A percentile compares a stretch with the other conserved stretches of the same genome.
Evolutionary conservation across 1,140 invertebrate species (phyloP).

Genomic region (Cylas formicarius): DNA sequence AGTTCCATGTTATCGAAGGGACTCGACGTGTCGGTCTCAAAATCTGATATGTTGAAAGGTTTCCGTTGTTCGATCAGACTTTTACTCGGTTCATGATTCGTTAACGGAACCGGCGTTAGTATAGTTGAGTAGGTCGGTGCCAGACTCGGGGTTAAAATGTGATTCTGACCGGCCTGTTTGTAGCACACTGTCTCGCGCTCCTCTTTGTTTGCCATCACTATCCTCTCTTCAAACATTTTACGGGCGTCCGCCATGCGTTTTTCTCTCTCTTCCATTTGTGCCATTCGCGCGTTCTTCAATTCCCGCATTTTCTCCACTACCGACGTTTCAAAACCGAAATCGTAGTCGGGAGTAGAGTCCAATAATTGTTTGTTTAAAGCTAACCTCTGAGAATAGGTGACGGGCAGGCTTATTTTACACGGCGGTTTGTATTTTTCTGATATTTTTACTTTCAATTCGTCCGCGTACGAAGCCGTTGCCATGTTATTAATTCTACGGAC

Average conservation of each 20-base stretch:
- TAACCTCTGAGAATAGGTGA: conserved; percentile 56
- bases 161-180: too few species aligned
- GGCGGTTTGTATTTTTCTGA: conserved; percentile 76
- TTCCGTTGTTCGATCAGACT: conserved; percentile 23
- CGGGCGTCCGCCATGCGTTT: conserved; percentile 46
- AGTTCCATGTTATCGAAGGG: conserved; percentile 87
- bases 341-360: conserved; percentile 51
- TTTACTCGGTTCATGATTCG: conserved; percentile 16
- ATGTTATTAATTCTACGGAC: conserved; percentile 16
- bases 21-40: conserved; percentile 82
- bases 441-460: conserved; percentile 79
- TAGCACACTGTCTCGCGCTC: too few species aligned
- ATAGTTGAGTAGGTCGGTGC: conserved; percentile 33
- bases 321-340: conserved; percentile 63
- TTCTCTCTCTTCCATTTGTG: conserved; percentile 45
- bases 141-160: too few species aligned
- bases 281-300: conserved; percentile 53
- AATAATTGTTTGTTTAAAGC: conserved; percentile 47
- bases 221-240: conserved; percentile 40
- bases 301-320: conserved; percentile 62
- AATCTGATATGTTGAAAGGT: conserved; percentile 52
- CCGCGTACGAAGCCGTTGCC: conserved; percentile 51
- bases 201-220: too few species aligned
- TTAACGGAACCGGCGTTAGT: conserved; percentile 32
- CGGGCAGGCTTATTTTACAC: conserved; percentile 60